These are phyloP conservation scores for Sebastes steindachneri DNA, from an alignment of 2,797 vertebrate genomes.

Conservation along the genomic window DNA sequence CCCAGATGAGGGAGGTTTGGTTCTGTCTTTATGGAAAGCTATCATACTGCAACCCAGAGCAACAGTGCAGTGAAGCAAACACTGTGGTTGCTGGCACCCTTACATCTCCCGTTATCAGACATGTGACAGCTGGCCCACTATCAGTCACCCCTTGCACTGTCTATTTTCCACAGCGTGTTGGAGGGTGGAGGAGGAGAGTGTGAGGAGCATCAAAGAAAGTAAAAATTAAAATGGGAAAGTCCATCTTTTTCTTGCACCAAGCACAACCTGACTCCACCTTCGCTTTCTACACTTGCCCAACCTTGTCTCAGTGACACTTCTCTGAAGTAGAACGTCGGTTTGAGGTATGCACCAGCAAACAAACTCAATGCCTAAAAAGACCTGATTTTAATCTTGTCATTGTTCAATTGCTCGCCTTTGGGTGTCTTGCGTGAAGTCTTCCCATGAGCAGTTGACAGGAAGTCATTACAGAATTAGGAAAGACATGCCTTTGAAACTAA, in stretches of 20 bases:
- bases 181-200: conserved; percentile 23
- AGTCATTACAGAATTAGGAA: conserved; percentile 48
- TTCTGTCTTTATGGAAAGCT: conserved; percentile 43
- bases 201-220: conserved; percentile 39
- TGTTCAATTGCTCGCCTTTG: not conserved
- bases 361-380: conserved; percentile 40
- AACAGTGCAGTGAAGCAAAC: conserved; percentile 48
- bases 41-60: conserved; percentile 24
- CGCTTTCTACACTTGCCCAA: conserved; percentile 9
- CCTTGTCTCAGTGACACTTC: conserved; percentile 17
- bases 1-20: conserved; percentile 17
- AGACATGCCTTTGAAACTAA: conserved; percentile 29
- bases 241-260: conserved; percentile 17
- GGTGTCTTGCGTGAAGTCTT: conserved; percentile 18
- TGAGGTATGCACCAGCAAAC: conserved; percentile 49
- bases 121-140: conserved; percentile 62
- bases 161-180: conserved; percentile 36
- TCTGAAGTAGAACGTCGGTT: conserved; percentile 38
- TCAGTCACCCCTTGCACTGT: conserved; percentile 41
- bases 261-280: not conserved
- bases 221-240: conserved; percentile 33
- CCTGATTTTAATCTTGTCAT: conserved; percentile 30
- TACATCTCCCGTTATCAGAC: conserved; percentile 58
- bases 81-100: conserved; percentile 45
- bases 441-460: conserved; percentile 22